Percentiles rank a stretch among this genome's conserved stretches.
These are phyloP conservation scores for Drosophila trapezifrons DNA, from an alignment of 1,140 invertebrate species.

Conservation along the genomic window DNA sequence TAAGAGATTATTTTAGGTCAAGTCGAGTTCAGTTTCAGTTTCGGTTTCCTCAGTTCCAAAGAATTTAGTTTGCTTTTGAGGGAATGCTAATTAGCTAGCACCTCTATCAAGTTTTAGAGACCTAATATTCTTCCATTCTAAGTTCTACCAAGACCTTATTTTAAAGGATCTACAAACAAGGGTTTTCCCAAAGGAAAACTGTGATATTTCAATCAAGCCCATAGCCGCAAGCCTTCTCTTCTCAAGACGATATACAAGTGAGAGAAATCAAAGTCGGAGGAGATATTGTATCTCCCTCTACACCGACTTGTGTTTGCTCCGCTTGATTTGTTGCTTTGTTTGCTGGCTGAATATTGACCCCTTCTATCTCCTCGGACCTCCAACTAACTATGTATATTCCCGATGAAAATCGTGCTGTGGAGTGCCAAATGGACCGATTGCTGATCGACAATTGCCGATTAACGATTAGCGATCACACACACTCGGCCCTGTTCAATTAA, in stretches of 20 bases:
- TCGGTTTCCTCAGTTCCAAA: no score
- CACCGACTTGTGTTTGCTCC: constrained; percentile 9
- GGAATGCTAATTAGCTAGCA: no score
- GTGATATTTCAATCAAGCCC: no score
- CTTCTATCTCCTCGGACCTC: not conserved
- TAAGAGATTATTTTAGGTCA: no score
- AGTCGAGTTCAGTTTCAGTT: no score
- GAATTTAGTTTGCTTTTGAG: no score
- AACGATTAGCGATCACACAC: constrained; percentile 19
- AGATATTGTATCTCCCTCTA: not conserved
- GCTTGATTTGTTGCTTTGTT: constrained; percentile 22
- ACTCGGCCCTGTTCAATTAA: not conserved
- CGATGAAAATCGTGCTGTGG: not conserved
- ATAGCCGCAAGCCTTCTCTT: no score
- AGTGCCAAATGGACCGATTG: not conserved
- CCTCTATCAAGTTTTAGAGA: no score
- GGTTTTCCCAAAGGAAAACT: no score
- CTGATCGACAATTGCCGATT: constrained; percentile 24
- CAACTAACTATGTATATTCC: not conserved
- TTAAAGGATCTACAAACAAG: not conserved
- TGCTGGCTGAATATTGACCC: constrained; percentile 10
- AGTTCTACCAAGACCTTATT: no score
- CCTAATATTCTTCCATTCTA: no score
- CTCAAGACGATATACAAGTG: no score
- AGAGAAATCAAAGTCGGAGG: not conserved